Conservation (phyloP, 2,888 invertebrate genomes). For the Sinopyrophorus schimmeli region DNA sequence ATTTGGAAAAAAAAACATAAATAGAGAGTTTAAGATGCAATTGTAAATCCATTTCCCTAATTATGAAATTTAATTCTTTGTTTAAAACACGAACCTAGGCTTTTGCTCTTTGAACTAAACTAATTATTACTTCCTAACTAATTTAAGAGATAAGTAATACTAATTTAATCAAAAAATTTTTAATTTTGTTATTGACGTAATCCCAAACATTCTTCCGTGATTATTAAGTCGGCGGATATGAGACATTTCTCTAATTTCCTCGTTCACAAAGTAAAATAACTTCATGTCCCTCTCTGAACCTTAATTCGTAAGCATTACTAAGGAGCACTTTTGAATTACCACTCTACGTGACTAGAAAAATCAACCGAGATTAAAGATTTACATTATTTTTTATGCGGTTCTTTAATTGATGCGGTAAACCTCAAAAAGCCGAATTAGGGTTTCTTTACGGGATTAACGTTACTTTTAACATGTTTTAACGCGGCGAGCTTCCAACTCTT, state of each 20-base stretch:
- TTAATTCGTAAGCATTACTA: slow-evolving; percentile 11
- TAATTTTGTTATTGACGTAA: neutral
- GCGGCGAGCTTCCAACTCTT: neutral
- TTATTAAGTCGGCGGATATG: slow-evolving; percentile 4
- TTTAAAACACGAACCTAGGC: too few species aligned
- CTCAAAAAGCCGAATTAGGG: slow-evolving; percentile 1
- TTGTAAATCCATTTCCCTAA: too few species aligned
- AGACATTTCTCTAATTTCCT: slow-evolving; percentile 14
- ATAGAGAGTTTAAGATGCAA: too few species aligned
- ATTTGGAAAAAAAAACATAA: too few species aligned
- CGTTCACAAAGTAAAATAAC: slow-evolving; percentile 6
- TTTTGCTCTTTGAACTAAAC: too few species aligned
- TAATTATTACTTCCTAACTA: too few species aligned
- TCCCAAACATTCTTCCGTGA: slow-evolving; percentile 2
- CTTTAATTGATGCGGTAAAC: slow-evolving; percentile 11
- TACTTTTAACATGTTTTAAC: slow-evolving; percentile 3
- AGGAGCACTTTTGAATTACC: slow-evolving; percentile 4
- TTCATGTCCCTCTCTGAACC: slow-evolving; percentile 7
- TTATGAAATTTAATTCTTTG: too few species aligned
- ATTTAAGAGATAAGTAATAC: too few species aligned
- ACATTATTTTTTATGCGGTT: slow-evolving; percentile 6
- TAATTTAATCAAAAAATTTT: neutral
- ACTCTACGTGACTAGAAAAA: slow-evolving; percentile 13
- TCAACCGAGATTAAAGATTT: slow-evolving; percentile 1
- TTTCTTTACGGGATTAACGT: slow-evolving; percentile 1